Evolutionary conservation across 2,888 invertebrate species (phyloP), one percentile per base, ranked within the genome.

Genomic region (Drosophila borborema): DNA sequence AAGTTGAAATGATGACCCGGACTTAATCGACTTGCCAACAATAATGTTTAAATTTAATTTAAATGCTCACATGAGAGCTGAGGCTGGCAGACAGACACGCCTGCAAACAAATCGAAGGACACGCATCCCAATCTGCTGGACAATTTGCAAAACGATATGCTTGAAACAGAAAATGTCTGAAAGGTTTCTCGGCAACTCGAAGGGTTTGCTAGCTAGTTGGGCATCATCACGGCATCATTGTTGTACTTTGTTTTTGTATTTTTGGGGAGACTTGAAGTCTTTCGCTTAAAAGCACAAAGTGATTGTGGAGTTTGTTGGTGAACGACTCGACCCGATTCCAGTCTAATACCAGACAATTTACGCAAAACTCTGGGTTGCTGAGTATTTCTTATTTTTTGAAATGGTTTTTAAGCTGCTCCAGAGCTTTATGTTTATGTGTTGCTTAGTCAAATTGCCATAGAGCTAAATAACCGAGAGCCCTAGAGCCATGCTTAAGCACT

Each of bases 31-130:
- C 84, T 91, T 87, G 78, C 76, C 80, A 78, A 81, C 81, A 91
- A 90, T 90, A 90, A 90, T 91, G 90, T 91, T 91, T 90, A 90
- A 90, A 90, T 91, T 91, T 90, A 90, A 91, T 91, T 90, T 91
- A 82, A 90, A 90, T 90, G 81, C 88, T 81, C 90, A 88, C 90
- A 91, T 84, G 88, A 89, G 88, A 81, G 74, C 80, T 73, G 62
- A 6, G 28, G 23, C 54, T 5, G 3, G 3, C 43, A 43, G 34
- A 40, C 20, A 14, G 14, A 23, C 56, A 41, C 45, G 63, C 64
- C 36, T 64, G 69, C 75, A 74, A 82, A 73, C 84, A 82, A 82
- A 87, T 85, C 85, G 85, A 85, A 87, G 84, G 66, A 59, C 48
- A 45, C 46, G 54, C 77, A 68, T 72, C 87, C 78, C 80, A 84